These are phyloP conservation scores for Zele albiditarsus DNA, from an alignment of 2,888 invertebrate species.

Conservation along the genomic window DNA sequence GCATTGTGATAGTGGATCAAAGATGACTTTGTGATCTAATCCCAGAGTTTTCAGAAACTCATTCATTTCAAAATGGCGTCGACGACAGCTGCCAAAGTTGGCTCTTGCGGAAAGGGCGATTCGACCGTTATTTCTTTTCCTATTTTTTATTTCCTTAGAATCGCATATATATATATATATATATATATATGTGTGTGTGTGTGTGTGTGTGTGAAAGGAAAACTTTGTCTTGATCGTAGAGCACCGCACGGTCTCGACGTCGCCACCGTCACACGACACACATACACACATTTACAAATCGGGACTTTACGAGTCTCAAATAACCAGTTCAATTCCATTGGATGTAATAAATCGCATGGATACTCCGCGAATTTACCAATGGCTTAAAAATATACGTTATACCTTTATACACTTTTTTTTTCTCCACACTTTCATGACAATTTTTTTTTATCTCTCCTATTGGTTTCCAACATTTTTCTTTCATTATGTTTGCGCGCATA, in stretches of 20 bases:
- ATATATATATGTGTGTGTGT: not conserved
- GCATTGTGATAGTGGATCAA: not conserved
- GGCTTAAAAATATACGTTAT: not conserved
- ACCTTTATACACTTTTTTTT: not conserved
- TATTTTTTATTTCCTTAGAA: slow-evolving; percentile 4
- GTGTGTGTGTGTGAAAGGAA: not conserved
- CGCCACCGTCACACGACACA: not conserved
- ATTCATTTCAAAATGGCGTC: slow-evolving; percentile 39
- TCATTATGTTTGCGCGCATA: not conserved
- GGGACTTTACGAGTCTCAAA: slow-evolving; percentile 2
- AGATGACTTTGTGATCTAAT: slow-evolving; percentile 19
- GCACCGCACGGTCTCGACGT: not conserved
- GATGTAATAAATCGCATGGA: slow-evolving; percentile 2
- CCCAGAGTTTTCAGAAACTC: slow-evolving; percentile 30
- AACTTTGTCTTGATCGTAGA: slow-evolving; percentile 15
- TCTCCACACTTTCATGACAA: not conserved
- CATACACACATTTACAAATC: not conserved
- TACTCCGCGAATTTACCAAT: not conserved
- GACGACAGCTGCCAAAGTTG: slow-evolving; percentile 49
- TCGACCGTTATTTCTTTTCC: slow-evolving; percentile 25
- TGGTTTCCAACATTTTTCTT: not conserved
- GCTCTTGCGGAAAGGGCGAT: slow-evolving; percentile 35
- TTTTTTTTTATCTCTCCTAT: not conserved
- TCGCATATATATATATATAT: not conserved
- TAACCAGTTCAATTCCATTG: not conserved